Percentiles rank a stretch among this genome's conserved stretches.
phyloP scores from a whole-genome alignment of 2,888 invertebrate species.

The Cantharis nigra region DNA sequence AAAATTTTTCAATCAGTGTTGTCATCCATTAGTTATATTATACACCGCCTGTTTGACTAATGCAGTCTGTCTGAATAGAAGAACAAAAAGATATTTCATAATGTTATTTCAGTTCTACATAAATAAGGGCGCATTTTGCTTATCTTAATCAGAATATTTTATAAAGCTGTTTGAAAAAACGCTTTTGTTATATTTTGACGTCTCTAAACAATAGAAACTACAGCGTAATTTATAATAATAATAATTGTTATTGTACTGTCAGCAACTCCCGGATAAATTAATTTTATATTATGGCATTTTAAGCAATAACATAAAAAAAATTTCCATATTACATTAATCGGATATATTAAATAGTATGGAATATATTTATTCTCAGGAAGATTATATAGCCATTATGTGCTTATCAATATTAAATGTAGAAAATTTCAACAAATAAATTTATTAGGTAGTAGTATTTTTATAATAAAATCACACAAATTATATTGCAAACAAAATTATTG shows the following conservation, averaged over 20 bases:
- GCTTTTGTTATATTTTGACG: slow-evolving; percentile 54
- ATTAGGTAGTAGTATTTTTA: too few relatives aligned
- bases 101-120: slow-evolving; percentile 48
- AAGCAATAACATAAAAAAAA: neutral
- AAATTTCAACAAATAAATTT: too few relatives aligned
- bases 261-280: neutral
- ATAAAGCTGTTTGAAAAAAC: slow-evolving; percentile 50
- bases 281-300: neutral
- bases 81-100: slow-evolving; percentile 52
- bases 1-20: slow-evolving; percentile 56
- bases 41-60: slow-evolving; percentile 52
- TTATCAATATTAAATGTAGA: too few relatives aligned
- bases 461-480: too few relatives aligned
- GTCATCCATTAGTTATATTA: slow-evolving; percentile 57
- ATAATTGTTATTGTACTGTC: neutral
- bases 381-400: too few relatives aligned
- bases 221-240: slow-evolving; percentile 51
- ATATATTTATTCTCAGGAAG: too few relatives aligned
- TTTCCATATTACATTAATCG: too few relatives aligned
- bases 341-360: too few relatives aligned
- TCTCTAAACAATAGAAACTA: slow-evolving; percentile 51
- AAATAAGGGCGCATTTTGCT: slow-evolving; percentile 54
- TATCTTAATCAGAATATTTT: slow-evolving; percentile 56
- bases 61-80: slow-evolving; percentile 50
- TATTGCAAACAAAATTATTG: too few relatives aligned